Percentiles rank a stretch among this genome's conserved stretches.
Conservation (phyloP, 2,113 vertebrate species). For the Brachyhypopomus gauderio region DNA sequence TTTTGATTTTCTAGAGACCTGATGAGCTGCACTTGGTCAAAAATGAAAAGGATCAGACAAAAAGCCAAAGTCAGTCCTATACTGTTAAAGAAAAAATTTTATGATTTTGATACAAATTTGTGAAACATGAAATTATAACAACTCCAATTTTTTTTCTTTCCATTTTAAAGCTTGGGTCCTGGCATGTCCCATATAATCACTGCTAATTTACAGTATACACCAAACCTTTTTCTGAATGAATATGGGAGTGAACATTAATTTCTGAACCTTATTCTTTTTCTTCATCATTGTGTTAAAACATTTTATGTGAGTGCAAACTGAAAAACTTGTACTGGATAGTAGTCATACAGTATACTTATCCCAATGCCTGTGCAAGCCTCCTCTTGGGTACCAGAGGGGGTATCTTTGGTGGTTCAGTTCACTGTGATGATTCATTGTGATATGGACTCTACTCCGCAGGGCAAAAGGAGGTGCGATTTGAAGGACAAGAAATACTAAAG, state of each 20-base stretch:
- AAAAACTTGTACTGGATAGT: conserved; percentile 29
- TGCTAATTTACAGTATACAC: conserved; percentile 33
- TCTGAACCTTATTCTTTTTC: conserved; percentile 26
- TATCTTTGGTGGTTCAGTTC: conserved; percentile 10
- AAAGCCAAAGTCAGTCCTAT: conserved; percentile 54
- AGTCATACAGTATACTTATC: neutral
- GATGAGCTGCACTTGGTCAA: conserved; percentile 58
- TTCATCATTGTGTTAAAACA: conserved; percentile 54
- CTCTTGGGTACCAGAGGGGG: neutral
- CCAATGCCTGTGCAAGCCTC: conserved; percentile 3
- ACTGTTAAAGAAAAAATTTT: conserved; percentile 40
- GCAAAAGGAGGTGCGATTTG: conserved; percentile 70
- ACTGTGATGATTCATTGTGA: conserved; percentile 24
- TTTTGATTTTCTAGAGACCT: conserved; percentile 59
- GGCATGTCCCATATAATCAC: conserved; percentile 20
- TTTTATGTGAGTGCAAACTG: conserved; percentile 52
- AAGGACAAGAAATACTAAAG: conserved; percentile 78
- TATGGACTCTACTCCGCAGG: conserved; percentile 31
- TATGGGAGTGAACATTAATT: conserved; percentile 50
- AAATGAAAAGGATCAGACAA: conserved; percentile 56
- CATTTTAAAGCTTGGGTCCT: conserved; percentile 16
- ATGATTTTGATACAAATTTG: conserved; percentile 46
- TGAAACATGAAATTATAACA: conserved; percentile 33
- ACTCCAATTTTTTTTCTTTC: neutral
- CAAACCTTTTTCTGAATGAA: neutral